Evolutionary conservation across 2,797 vertebrate genomes (phyloP).

Genomic region (Thunnus albacares): DNA sequence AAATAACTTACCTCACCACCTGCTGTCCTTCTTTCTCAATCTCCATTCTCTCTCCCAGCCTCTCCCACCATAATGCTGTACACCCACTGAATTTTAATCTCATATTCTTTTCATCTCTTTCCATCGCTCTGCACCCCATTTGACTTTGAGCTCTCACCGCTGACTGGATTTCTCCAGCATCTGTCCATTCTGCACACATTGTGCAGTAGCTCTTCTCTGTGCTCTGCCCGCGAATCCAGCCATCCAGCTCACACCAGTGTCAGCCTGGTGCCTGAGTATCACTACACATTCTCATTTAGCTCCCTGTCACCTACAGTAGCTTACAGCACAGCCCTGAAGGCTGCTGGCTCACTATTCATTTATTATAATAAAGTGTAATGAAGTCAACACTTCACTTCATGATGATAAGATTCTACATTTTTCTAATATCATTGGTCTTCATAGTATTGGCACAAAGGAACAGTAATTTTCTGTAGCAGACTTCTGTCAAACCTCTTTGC

Average conservation of each 20-base stretch:
- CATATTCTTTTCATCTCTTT: conserved; percentile 51
- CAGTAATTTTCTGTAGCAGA: background rate
- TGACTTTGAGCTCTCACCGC: conserved; percentile 55
- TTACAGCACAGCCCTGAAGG: conserved; percentile 4
- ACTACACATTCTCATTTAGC: background rate
- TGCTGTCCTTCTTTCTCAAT: conserved; percentile 20
- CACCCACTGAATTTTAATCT: conserved; percentile 57
- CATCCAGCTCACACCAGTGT: background rate
- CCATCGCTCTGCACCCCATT: conserved; percentile 36
- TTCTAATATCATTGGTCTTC: background rate
- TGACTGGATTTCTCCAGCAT: conserved; percentile 45
- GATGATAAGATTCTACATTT: conserved; percentile 33
- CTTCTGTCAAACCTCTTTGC: background rate
- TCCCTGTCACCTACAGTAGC: background rate
- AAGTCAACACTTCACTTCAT: conserved; percentile 17
- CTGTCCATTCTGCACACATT: conserved; percentile 42
- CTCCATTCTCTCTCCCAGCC: conserved; percentile 13
- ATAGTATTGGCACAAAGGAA: background rate
- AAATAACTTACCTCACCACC: conserved; percentile 20
- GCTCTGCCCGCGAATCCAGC: conserved; percentile 15
- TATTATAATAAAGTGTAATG: conserved; percentile 26
- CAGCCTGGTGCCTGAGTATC: conserved; percentile 2
- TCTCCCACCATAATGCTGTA: conserved; percentile 15
- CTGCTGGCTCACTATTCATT: conserved; percentile 35
- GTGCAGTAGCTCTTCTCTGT: conserved; percentile 10